Evolutionary conservation across 2,888 invertebrate genomes (phyloP), one percentile per base, ranked within the genome.

Genomic region (Agriopis marginaria): DNA sequence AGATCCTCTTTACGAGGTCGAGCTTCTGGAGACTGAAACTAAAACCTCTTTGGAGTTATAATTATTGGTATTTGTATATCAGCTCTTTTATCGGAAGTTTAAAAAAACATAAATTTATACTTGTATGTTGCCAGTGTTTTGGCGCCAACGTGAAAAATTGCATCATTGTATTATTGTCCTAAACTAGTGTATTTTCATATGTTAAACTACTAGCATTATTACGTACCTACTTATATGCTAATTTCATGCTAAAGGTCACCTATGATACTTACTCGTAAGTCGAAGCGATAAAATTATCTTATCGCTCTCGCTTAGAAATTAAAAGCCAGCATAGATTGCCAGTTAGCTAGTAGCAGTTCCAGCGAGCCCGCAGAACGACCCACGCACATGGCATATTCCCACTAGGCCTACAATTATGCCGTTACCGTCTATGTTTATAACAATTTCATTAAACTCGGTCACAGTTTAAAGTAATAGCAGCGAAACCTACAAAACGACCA

Each of bases 371-470:
- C 61, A 55, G 64, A 55, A 66, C 60, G 23, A 50, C 47, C 66
- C 59, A 61, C 65, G 72, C 90, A 89, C 82, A 82, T 89, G 90
- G 72, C 78, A 59, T 56, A 74, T 89, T 90, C 91, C 82, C 90
- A 90, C 79, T 74, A 74, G 74, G 71, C 75, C 80, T 74, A 73
- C 79, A 76, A 89, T 90, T 89, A 90, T 75, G 77, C 76, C 70
- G 77, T 82, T 83, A 79, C 77, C 76, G 78, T 72, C 79, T 80
- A 81, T 84, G 83, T 84, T 88, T 87, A 88, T 89, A 86, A 88
- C 83, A 82, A 86, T 90, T 89, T 85, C 83, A 89, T 91, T 89
- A 87, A 82, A 84, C 77, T 78, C 77, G 79, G 71, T 80, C 80
- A 79, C 81, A 78, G 79, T 85, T 83, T 79, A 78, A 72, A 70